Base-by-base conservation (phyloP, 2,113 vertebrate species). In the Gymnocephalus cernua region DNA sequence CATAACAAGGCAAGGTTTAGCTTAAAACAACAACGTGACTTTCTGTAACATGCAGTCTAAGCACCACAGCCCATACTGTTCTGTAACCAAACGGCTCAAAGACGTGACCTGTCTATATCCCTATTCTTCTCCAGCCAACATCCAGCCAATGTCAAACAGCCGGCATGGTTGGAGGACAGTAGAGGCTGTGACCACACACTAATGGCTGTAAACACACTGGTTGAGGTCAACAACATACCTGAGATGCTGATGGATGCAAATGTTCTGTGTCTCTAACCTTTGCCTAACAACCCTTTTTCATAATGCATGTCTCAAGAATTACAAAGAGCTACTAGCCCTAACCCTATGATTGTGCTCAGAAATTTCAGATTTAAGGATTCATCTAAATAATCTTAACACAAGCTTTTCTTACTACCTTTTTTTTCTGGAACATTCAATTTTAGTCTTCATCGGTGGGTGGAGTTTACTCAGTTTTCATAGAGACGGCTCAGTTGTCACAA, bases 151-250 rank as follows among this genome's bases (percentile, higher is more conserved):
- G 58, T 62, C 54, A 74, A 69, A 44, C 44, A 56, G 18, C 10
- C 29, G 15, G 70, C 62, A 15, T 63, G 44, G 58, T 62, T 18
- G 1, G 27, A 53, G 41, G 73, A 59, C 35, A 58, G 74, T 45
- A 48, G 53, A 64, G 63, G 51, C 64, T 53, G 50, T 59, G 71
- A 82, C 51, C 68, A 59, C 57, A 75, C 29, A 45, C 59, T 80
- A 76, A 77, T 38, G 8, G 56, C 59, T n/a, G 79, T 80, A 83
- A 90, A 91, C 81, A 89, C 58, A 51, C 35, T 59, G 29, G 25
- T 10, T 9, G n/a, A 51, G 47, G 62, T 84, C 83, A 80, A 90
- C 86, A 75, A 79, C 61, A 83, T 85, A 59, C 73, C 57, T 83
- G 58, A 74, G 53, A 83, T 85, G 75, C 38, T 41, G 10, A 41